Base-by-base conservation (phyloP, 53 echinoderm and acorn worm species). In the Glandiceps talaboti region DNA sequence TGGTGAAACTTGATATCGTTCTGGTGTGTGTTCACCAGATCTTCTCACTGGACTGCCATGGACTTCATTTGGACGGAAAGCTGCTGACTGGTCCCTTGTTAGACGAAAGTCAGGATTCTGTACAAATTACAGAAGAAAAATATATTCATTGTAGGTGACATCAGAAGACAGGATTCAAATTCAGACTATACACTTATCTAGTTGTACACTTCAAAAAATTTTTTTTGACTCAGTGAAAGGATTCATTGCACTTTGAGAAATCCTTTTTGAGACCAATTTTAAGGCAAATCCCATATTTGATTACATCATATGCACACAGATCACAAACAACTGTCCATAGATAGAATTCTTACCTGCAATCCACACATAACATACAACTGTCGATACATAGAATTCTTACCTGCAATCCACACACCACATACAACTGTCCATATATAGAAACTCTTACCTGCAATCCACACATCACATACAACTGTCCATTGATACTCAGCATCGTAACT, bases 71-170 rank as follows among this genome's bases (percentile, higher is more conserved):
- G 64, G 64, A 45, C 64, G 64, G 64, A 45, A 45, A 45, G 64
- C 64, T 12, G 64, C 64, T 12, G 64, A 45, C 20, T 78, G 32
- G 32, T 78, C 79, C 32, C 79, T 78, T 78, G 79, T 32, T 27
- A 78, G 32, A 27, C 79, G 25, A 32, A 78, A 78, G 32, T 78
- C 79, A 32, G 79, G 79, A 26, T 78, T 78, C 79, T 78, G 31
- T 45, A 45, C 20, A 45, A 45, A 20, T 12, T 20, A 45, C 64
- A 45, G 6, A 6, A 45, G 20, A 6, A 45, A 45, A 45, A 45
- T 20, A 20, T 12, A 12, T 6, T 45, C 6, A 45, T 12, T 45
- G 64, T 12, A 45, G 6, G 6, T n/a, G n/a, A n/a, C n/a, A n/a
- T n/a, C n/a, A n/a, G n/a, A n/a, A n/a, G n/a, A n/a, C n/a, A n/a